A percentile compares a stretch with the other conserved stretches of the same genome.
Conservation (phyloP, 2,888 invertebrate species). For the Lepas anatifera region DNA sequence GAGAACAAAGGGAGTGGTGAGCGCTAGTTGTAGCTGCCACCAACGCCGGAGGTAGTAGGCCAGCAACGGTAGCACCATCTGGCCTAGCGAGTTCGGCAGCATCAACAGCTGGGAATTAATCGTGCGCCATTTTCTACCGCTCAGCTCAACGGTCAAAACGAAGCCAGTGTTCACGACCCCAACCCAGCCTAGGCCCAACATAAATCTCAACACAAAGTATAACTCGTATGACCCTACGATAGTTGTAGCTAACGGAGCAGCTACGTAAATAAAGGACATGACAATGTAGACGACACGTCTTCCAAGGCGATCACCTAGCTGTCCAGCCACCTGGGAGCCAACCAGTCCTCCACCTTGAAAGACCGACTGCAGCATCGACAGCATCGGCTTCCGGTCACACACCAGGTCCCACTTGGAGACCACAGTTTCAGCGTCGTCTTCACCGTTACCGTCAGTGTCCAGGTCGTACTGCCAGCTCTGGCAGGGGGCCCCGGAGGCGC, state of each 20-base stretch:
- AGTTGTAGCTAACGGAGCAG: slow-evolving; percentile 22
- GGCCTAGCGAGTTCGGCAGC: slow-evolving; percentile 55
- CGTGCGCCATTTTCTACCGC: slow-evolving; percentile 47
- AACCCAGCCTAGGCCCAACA: slow-evolving; percentile 16
- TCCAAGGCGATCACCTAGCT: slow-evolving; percentile 25
- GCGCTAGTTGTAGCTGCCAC: slow-evolving; percentile 52
- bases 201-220: slow-evolving; percentile 25
- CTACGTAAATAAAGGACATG: slow-evolving; percentile 22
- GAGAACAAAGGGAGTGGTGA: slow-evolving; percentile 49
- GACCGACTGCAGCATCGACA: slow-evolving; percentile 22
- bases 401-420: slow-evolving; percentile 24
- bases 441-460: no score
- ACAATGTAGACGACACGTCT: slow-evolving; percentile 23
- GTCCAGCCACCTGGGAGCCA: slow-evolving; percentile 23
- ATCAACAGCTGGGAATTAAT: slow-evolving; percentile 52
- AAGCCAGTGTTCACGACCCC: slow-evolving; percentile 19
- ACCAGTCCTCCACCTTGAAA: slow-evolving; percentile 23
- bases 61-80: slow-evolving; percentile 48
- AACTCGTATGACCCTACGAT: slow-evolving; percentile 23
- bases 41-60: slow-evolving; percentile 53
- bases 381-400: slow-evolving; percentile 19
- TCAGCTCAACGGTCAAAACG: slow-evolving; percentile 41
- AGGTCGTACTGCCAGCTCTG: no score
- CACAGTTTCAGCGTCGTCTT: no score
- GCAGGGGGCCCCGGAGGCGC: no score